Conservation (phyloP, 2,888 invertebrate genomes). For the Matsumyia berberina region DNA sequence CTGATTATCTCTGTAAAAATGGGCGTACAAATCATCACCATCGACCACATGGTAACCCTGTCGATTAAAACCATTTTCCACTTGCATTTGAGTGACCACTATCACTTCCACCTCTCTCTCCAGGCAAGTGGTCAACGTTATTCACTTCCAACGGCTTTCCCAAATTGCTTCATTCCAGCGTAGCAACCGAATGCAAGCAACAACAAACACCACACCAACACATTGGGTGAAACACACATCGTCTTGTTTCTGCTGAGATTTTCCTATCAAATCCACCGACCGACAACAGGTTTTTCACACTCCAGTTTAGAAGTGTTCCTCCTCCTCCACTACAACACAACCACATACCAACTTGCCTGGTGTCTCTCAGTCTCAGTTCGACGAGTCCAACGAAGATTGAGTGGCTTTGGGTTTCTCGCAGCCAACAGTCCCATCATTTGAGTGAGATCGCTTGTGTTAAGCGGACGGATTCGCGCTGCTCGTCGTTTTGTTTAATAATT, state of each 20-base stretch:
- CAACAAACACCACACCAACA: slow-evolving; percentile 36
- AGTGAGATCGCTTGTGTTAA: slow-evolving; percentile 79
- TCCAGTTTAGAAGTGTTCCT: slow-evolving; percentile 13
- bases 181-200: slow-evolving; percentile 57
- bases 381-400: slow-evolving; percentile 29
- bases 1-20: not conserved
- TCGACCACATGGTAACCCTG: slow-evolving; percentile 4
- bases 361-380: slow-evolving; percentile 6
- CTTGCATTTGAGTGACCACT: slow-evolving; percentile 15
- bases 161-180: slow-evolving; percentile 52
- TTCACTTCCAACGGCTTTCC: slow-evolving; percentile 57
- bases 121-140: slow-evolving; percentile 17
- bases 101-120: not conserved
- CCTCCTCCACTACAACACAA: slow-evolving; percentile 1
- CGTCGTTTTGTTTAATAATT: slow-evolving; percentile 42
- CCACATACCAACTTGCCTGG: not conserved
- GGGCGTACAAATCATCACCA: not conserved
- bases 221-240: not conserved
- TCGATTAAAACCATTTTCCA: not conserved
- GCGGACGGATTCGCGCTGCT: slow-evolving; percentile 78
- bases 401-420: slow-evolving; percentile 52
- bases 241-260: slow-evolving; percentile 39
- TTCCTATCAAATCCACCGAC: slow-evolving; percentile 26
- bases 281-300: slow-evolving; percentile 40
- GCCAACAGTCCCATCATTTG: slow-evolving; percentile 78